Evolutionary conservation across 2,888 invertebrate genomes (phyloP).

Genomic region (Stenolophus ochropezus): DNA sequence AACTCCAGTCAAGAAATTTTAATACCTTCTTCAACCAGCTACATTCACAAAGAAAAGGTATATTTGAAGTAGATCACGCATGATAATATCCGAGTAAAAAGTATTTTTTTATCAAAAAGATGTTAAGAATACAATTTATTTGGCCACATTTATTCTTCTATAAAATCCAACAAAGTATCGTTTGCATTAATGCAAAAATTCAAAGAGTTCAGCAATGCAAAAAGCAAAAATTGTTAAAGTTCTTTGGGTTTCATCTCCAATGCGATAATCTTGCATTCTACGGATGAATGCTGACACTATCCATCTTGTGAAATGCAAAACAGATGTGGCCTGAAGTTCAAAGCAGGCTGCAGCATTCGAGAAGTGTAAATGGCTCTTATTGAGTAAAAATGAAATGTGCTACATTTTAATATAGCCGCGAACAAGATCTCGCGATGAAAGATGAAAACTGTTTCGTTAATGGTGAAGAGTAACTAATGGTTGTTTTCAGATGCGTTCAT

Average conservation of each 20-base stretch:
- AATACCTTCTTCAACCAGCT: too few relatives aligned
- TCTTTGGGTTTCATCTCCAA: not conserved
- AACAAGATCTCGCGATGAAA: not conserved
- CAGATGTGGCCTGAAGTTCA: conserved; percentile 30
- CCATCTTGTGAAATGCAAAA: conserved; percentile 41
- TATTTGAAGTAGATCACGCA: too few relatives aligned
- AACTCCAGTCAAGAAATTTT: too few relatives aligned
- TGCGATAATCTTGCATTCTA: not conserved
- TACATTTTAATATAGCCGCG: conserved; percentile 10
- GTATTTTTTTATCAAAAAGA: too few relatives aligned
- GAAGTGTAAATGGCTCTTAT: conserved; percentile 35
- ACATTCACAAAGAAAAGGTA: too few relatives aligned
- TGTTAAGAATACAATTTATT: too few relatives aligned
- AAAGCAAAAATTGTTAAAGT: too few relatives aligned
- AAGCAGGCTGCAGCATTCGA: conserved; percentile 24
- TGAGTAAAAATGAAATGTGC: conserved; percentile 30
- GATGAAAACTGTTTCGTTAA: not conserved
- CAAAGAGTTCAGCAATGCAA: too few relatives aligned
- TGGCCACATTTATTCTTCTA: too few relatives aligned
- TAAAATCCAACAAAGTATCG: too few relatives aligned
- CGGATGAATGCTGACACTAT: conserved; percentile 13
- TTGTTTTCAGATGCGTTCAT: not conserved
- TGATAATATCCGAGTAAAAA: too few relatives aligned
- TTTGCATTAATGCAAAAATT: too few relatives aligned
- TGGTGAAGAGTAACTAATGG: not conserved